phyloP scores from a whole-genome alignment of 2,113 vertebrate species.

The Falco punctatus region DNA sequence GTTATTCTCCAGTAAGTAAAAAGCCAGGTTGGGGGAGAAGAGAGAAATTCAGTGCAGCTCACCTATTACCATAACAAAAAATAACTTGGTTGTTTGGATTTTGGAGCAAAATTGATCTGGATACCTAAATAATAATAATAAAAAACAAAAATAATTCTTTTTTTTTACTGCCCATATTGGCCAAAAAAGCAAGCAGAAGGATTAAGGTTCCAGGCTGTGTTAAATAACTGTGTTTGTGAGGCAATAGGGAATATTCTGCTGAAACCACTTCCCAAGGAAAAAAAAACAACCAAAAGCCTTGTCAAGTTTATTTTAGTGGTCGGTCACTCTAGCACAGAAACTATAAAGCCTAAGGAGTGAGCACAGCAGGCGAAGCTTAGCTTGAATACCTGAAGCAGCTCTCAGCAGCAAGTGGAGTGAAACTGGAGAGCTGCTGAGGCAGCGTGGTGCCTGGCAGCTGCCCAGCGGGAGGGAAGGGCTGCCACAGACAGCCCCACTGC shows the following conservation, averaged over 20 bases:
- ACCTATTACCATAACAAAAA: background rate
- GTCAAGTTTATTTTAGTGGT: background rate
- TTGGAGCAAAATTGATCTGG: background rate
- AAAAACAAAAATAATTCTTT: background rate
- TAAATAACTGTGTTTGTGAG: background rate
- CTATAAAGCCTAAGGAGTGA: background rate
- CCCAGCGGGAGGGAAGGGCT: background rate
- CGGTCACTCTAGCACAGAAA: background rate
- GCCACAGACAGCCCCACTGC: background rate
- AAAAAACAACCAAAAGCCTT: background rate
- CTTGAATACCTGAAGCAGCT: background rate
- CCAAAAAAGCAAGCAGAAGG: background rate
- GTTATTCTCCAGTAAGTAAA: background rate
- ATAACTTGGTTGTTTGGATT: background rate
- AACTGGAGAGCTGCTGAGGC: background rate
- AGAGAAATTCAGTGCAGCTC: background rate
- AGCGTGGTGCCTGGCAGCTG: background rate
- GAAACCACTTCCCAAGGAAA: background rate
- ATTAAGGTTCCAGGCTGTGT: background rate
- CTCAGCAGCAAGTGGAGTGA: conserved; percentile 25
- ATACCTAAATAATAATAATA: background rate
- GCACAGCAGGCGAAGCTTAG: background rate
- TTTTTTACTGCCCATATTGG: background rate
- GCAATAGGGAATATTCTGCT: background rate
- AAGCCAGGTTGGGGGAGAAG: background rate